phyloP scores from a whole-genome alignment of 2,797 vertebrate genomes.

The Acrossocheilus wenchowensis region DNA sequence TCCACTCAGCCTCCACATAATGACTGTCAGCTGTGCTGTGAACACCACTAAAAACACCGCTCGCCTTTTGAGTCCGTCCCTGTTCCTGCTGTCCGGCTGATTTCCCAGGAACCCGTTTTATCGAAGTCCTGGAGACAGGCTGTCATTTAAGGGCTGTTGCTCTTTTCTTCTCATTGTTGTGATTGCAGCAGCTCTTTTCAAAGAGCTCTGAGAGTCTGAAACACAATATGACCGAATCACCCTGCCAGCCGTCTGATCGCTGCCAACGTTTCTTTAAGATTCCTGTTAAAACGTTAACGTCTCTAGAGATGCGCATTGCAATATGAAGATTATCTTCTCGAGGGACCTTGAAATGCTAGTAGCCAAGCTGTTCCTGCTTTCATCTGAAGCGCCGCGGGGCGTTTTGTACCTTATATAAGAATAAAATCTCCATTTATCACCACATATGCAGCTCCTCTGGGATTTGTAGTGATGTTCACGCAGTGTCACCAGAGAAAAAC shows the following conservation, averaged over 20 bases:
- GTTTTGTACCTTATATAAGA: not conserved
- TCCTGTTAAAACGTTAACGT: not conserved
- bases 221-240: not conserved
- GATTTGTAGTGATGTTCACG: not conserved
- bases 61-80: not conserved
- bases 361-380: constrained; percentile 10
- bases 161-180: constrained; percentile 20
- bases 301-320: constrained; percentile 1
- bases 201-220: not conserved
- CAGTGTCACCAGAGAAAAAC: not conserved
- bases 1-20: not conserved
- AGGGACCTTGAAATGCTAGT: constrained; percentile 20
- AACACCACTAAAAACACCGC: not conserved
- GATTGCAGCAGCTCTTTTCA: constrained; percentile 2
- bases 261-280: not conserved
- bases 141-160: constrained; percentile 15
- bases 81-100: not conserved
- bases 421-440: not conserved
- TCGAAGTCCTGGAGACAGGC: not conserved
- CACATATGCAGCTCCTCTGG: not conserved
- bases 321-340: constrained; percentile 19
- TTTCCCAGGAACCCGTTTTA: not conserved
- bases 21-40: constrained; percentile 9
- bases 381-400: not conserved
- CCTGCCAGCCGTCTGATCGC: constrained; percentile 2